phyloP scores from a whole-genome alignment of 2,888 invertebrate species.

The Ectemnius cavifrons region DNA sequence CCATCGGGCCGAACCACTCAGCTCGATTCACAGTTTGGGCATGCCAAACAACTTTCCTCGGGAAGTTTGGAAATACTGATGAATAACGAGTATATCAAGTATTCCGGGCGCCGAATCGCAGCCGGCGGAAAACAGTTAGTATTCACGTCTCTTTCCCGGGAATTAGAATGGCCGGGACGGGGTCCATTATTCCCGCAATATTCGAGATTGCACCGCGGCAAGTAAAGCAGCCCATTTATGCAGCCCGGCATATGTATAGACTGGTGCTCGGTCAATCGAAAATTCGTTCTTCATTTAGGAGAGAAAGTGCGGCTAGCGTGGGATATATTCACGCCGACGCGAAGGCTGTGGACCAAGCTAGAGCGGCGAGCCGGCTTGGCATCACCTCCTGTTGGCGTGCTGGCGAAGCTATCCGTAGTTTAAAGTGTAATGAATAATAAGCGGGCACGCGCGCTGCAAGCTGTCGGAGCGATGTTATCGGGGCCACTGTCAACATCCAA shows the following conservation, averaged over 20 bases:
- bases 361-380: background rate
- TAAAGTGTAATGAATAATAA: constrained; percentile 74
- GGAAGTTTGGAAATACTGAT: too few species aligned
- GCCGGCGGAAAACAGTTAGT: too few species aligned
- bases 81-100: background rate
- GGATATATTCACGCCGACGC: too few species aligned
- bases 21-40: too few species aligned
- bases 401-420: constrained; percentile 50
- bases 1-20: too few species aligned
- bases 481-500: constrained; percentile 74
- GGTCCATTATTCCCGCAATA: too few species aligned
- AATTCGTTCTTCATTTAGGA: constrained; percentile 23
- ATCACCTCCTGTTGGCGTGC: constrained; percentile 28
- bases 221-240: too few species aligned
- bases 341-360: too few species aligned
- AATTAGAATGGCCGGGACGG: too few species aligned
- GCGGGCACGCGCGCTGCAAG: constrained; percentile 60
- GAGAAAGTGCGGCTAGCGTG: constrained; percentile 2
- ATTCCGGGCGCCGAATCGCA: constrained; percentile 2
- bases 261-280: constrained; percentile 3
- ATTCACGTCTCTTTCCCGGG: background rate
- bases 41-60: too few species aligned
- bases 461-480: constrained; percentile 72
- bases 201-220: too few species aligned
- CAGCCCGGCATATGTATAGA: background rate